A percentile compares a stretch with the other conserved stretches of the same genome.
These are phyloP conservation scores for Puntigrus tetrazona DNA, from an alignment of 2,113 vertebrate species.

Conservation along the genomic window DNA sequence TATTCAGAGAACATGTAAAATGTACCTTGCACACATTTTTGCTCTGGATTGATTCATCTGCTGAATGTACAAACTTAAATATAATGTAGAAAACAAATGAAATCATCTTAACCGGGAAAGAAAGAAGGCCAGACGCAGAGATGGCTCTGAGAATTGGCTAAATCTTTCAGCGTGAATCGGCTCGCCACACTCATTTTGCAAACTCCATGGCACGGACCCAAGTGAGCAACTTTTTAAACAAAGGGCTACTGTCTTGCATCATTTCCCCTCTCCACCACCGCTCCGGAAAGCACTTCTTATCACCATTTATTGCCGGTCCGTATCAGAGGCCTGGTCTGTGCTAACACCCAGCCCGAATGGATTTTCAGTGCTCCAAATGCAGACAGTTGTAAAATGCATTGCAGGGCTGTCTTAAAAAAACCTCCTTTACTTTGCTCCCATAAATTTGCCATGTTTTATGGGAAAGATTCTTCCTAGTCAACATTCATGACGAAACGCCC, in stretches of 20 bases:
- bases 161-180: conserved; percentile 63
- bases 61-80: neutral
- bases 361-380: conserved; percentile 46
- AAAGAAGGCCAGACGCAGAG: neutral
- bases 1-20: no score
- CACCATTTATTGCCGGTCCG: conserved; percentile 66
- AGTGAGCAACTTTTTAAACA: conserved; percentile 76
- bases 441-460: conserved; percentile 47
- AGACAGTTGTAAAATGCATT: conserved; percentile 42
- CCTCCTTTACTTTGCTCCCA: conserved; percentile 20
- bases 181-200: conserved; percentile 70
- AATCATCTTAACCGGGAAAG: conserved; percentile 51
- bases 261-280: conserved; percentile 61
- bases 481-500: conserved; percentile 31
- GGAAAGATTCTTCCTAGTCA: conserved; percentile 50
- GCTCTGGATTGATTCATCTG: neutral
- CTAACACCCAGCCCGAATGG: conserved; percentile 52
- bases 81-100: neutral
- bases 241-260: conserved; percentile 81
- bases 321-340: conserved; percentile 51
- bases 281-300: conserved; percentile 68
- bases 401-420: conserved; percentile 31
- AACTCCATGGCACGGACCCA: conserved; percentile 69
- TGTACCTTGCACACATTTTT: neutral
- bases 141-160: conserved; percentile 62